A percentile compares a stretch with the other conserved stretches of the same genome.
phyloP scores from a whole-genome alignment of 2,797 vertebrate species.

The Pangasius larnaudii region DNA sequence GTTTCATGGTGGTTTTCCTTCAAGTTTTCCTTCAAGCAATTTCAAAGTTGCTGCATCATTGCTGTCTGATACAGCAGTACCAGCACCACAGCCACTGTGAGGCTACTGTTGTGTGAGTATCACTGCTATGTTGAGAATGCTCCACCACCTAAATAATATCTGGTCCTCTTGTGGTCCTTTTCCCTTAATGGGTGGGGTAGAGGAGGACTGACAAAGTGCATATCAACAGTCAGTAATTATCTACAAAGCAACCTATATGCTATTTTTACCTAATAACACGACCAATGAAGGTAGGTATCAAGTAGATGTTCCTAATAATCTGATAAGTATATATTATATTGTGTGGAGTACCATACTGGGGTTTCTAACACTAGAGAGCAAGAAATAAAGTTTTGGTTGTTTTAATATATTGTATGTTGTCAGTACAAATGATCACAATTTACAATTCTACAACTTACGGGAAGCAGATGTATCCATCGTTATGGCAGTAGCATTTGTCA shows the following conservation, averaged over 20 bases:
- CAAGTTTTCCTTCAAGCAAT: neutral
- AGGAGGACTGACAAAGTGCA: neutral
- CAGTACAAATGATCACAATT: neutral
- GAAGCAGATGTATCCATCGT: constrained; percentile 52
- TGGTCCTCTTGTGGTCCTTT: neutral
- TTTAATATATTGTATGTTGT: neutral
- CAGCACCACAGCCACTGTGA: neutral
- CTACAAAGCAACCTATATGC: neutral
- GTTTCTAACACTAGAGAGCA: neutral
- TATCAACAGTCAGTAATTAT: neutral
- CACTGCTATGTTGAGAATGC: neutral
- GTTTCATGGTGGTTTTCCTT: neutral
- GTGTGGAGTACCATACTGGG: neutral
- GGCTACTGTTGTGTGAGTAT: neutral
- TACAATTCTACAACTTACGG: constrained; percentile 6
- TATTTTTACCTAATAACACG: neutral
- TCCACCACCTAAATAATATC: neutral
- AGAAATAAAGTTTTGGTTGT: neutral
- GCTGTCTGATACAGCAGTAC: neutral
- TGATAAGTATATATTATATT: neutral
- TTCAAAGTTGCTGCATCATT: neutral
- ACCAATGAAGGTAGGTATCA: neutral
- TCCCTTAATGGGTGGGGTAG: neutral
- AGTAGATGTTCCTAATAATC: neutral
- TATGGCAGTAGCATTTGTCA: constrained; percentile 57